Base-by-base conservation (phyloP, 2,113 vertebrate species). In the Loxodonta africana region DNA sequence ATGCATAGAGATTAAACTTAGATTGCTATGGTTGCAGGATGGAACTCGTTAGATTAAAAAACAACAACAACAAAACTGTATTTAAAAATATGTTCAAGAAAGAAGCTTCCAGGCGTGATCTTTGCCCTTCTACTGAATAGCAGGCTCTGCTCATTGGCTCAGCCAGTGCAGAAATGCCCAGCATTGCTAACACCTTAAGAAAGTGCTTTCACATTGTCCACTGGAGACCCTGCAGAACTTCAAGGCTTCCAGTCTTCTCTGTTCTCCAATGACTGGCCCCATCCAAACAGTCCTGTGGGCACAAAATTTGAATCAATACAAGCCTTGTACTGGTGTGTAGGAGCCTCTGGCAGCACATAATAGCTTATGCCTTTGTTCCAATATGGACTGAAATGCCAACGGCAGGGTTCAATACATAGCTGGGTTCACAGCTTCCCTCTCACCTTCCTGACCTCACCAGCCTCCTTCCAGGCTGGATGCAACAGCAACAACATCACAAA, bases 1-100 rank as follows among this genome's bases (percentile, higher is more conserved):
- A 90, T 95, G 41, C n/a, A 90, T 81, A 83, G 17, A 63, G 97
- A 98, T 98, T 95, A 96, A 98, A 88, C 95, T 82, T 97, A 89
- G 97, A 98, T 97, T 97, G 90, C 92, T 98, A 97, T 95, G 81
- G 83, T 48, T 97, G 88, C 95, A 69, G 95, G 90, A 7, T 83
- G 97, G 96, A 69, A 82, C 76, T 63, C 83, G 77, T 37, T 33
- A 97, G 21, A 95, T 98, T 91, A 8, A 97, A 91, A 69, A 92
- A 96, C 67, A 81, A 77, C 46, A 84, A 60, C 90, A 95, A 84
- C 76, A 77, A 69, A 62, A 95, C n/a, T 83, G 2, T 81, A 69
- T 81, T 90, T 95, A 83, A 89, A 94, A 97, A 83, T 67, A 46
- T 25, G 62, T 41, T 92, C 60, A 74, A 88, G 67, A 95, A 96